Conservation (phyloP, 2,888 invertebrate genomes). For the Thecocarcelia acutangulata region DNA sequence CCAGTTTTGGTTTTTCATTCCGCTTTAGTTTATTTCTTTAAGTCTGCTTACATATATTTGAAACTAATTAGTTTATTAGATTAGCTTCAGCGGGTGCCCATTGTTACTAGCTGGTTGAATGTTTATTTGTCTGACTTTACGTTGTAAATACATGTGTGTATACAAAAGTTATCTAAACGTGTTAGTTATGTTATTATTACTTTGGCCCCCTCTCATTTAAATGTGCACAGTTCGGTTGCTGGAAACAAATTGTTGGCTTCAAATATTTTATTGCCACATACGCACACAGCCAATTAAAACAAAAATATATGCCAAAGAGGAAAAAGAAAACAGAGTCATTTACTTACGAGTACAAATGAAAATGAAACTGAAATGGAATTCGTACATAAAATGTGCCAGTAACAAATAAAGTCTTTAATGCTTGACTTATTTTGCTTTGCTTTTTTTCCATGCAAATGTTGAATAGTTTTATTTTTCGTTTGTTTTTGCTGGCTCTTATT, state of each 20-base stretch:
- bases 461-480: no score
- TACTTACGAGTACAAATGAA: constrained; percentile 25
- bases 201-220: neutral
- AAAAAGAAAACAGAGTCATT: constrained; percentile 10
- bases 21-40: no score
- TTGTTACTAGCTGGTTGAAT: constrained; percentile 46
- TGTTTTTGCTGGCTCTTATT: neutral
- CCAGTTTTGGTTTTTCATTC: neutral
- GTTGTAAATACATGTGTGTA: constrained; percentile 4
- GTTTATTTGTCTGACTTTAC: constrained; percentile 20
- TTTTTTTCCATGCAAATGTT: neutral
- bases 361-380: constrained; percentile 6
- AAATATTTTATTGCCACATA: constrained; percentile 8
- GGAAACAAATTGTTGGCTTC: constrained; percentile 1
- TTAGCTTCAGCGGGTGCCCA: constrained; percentile 47
- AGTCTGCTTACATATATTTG: neutral
- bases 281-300: neutral
- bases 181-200: constrained; percentile 15
- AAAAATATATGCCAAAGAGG: neutral
- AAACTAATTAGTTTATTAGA: constrained; percentile 63
- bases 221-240: neutral
- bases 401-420: neutral
- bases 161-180: constrained; percentile 10
- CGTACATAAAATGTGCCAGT: neutral
- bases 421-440: constrained; percentile 14